Conservation (phyloP, 2,113 vertebrate genomes). For the Sialia sialis region DNA sequence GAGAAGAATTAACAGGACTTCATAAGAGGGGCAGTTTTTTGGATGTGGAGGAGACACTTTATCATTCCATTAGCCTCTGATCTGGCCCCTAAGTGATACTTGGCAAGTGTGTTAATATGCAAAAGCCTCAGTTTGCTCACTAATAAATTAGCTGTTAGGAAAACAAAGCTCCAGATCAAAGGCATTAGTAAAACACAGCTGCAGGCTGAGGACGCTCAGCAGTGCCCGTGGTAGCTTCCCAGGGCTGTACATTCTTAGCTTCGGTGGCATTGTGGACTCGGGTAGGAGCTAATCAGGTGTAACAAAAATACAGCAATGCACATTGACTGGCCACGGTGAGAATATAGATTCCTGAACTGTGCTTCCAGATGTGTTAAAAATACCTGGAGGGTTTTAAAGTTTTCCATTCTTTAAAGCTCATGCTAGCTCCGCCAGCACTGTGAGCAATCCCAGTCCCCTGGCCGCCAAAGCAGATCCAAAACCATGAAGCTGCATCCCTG, state of each 20-base stretch:
- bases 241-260: not conserved
- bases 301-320: not conserved
- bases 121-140: not conserved
- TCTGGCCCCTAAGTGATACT: not conserved
- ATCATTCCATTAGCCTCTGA: not conserved
- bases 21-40: not conserved
- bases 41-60: not conserved
- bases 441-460: not conserved
- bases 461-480: not conserved
- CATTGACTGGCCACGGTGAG: not conserved
- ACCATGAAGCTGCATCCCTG: not conserved
- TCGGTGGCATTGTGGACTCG: not conserved
- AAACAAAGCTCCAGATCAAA: conserved; percentile 3
- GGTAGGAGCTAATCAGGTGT: not conserved
- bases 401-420: not conserved
- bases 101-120: not conserved
- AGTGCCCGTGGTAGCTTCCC: not conserved
- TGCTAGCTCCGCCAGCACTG: not conserved
- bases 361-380: not conserved
- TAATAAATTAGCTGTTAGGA: not conserved
- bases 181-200: not conserved
- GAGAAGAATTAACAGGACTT: not conserved
- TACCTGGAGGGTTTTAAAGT: not conserved
- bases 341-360: not conserved
- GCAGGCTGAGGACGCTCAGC: not conserved